These are phyloP conservation scores for Sturmia bella DNA, from an alignment of 2,888 invertebrate genomes.

Conservation along the genomic window DNA sequence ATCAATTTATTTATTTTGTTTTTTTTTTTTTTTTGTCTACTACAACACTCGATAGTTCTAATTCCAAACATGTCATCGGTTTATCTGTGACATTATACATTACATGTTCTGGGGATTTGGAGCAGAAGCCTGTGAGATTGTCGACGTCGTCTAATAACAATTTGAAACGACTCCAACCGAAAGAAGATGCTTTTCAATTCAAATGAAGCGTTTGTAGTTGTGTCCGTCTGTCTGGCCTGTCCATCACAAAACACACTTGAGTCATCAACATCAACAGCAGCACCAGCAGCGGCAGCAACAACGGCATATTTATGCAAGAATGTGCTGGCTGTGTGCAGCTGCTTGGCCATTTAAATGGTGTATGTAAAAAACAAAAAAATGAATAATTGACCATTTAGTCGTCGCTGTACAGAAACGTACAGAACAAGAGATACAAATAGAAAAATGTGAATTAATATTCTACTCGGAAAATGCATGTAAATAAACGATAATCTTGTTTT, in stretches of 20 bases:
- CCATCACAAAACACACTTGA: conserved; percentile 57
- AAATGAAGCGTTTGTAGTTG: conserved; percentile 52
- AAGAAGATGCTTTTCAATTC: conserved; percentile 57
- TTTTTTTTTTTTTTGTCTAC: conserved; percentile 47
- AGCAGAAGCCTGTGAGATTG: conserved; percentile 48
- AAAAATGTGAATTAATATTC: conserved; percentile 47
- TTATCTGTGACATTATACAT: conserved; percentile 62
- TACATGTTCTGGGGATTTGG: conserved; percentile 63
- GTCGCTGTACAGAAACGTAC: conserved; percentile 10
- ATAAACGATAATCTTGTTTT: conserved; percentile 61
- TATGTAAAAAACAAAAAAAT: conserved; percentile 36
- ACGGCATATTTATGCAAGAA: not conserved
- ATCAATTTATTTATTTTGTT: no score
- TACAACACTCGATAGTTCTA: conserved; percentile 50
- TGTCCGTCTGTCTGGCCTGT: conserved; percentile 46
- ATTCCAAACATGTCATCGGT: conserved; percentile 57
- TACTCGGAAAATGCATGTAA: conserved; percentile 45
- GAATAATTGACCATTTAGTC: conserved; percentile 64
- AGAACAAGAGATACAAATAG: conserved; percentile 21
- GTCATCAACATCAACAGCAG: conserved; percentile 48
- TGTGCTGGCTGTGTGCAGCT: not conserved
- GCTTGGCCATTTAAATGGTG: conserved; percentile 47
- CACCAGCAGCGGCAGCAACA: conserved; percentile 37
- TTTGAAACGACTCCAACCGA: conserved; percentile 47
- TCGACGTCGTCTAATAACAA: conserved; percentile 51